A percentile compares a stretch with the other conserved stretches of the same genome.
Conservation (phyloP, 1,140 invertebrate species). For the Caenorhabditis tropicalis region DNA sequence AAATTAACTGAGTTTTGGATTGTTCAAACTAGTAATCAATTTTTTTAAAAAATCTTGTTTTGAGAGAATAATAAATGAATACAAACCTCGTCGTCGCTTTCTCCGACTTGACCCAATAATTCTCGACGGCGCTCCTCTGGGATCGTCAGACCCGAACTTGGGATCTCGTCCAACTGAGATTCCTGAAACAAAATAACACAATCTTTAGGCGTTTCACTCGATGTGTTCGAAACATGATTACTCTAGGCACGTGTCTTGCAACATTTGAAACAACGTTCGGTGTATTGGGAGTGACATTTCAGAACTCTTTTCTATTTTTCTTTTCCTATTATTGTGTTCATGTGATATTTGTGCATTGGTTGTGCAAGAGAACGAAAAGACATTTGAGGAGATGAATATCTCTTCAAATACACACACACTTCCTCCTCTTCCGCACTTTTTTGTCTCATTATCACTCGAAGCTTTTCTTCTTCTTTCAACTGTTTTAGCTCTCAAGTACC, state of each 20-base stretch:
- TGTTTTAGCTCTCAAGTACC: conserved; percentile 44
- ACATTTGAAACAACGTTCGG: background rate
- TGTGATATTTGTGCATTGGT: conserved; percentile 42
- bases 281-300: background rate
- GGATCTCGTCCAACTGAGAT: conserved; percentile 58
- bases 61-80: too few relatives aligned
- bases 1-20: too few relatives aligned
- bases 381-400: conserved; percentile 11
- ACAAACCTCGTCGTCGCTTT: conserved; percentile 47
- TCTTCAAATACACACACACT: conserved; percentile 11
- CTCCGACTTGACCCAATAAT: conserved; percentile 67
- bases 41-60: too few relatives aligned
- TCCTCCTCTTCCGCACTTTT: background rate
- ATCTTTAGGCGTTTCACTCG: background rate
- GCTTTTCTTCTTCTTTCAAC: conserved; percentile 19
- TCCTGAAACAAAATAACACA: conserved; percentile 49
- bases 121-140: conserved; percentile 66
- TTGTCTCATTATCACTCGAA: conserved; percentile 40
- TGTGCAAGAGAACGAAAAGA: background rate
- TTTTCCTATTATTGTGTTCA: background rate
- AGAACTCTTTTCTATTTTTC: background rate
- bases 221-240: background rate
- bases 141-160: conserved; percentile 65
- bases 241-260: conserved; percentile 17
- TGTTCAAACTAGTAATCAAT: too few relatives aligned